These are phyloP conservation scores for Leptonema lineaticorne DNA, from an alignment of 1,140 invertebrate species.

Conservation along the genomic window DNA sequence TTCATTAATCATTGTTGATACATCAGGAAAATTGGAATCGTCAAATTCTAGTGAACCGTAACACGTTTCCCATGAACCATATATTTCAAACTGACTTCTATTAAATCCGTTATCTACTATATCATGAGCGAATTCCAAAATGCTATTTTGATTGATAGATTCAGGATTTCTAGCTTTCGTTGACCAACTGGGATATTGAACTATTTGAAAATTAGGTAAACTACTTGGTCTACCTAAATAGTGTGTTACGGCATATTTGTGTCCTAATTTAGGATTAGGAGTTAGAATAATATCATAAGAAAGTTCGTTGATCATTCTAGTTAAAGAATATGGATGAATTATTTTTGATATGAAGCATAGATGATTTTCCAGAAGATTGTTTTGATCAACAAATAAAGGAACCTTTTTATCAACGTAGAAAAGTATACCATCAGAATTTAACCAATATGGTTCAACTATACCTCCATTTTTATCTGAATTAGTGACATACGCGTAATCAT, in stretches of 20 bases:
- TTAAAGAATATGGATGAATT: conserved; percentile 56
- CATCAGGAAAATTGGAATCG: conserved; percentile 70
- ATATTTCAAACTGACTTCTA: conserved; percentile 84
- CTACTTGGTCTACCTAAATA: conserved; percentile 65
- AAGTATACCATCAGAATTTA: conserved; percentile 70
- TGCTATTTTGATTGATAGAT: conserved; percentile 65
- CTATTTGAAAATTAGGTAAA: conserved; percentile 71
- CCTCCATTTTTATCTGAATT: conserved; percentile 64
- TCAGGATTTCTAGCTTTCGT: conserved; percentile 83
- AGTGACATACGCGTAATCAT: conserved; percentile 61
- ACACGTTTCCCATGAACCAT: conserved; percentile 87
- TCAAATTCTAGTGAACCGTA: conserved; percentile 82
- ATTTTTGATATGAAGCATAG: conserved; percentile 65
- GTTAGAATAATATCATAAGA: conserved; percentile 65
- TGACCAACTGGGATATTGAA: conserved; percentile 84
- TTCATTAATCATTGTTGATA: conserved; percentile 57
- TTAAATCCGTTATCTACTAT: conserved; percentile 71
- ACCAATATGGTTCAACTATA: conserved; percentile 75
- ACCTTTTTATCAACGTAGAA: conserved; percentile 64
- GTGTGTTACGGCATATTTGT: conserved; percentile 62
- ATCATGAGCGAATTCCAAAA: conserved; percentile 70
- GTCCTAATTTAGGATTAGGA: conserved; percentile 63
- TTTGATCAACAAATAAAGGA: conserved; percentile 74
- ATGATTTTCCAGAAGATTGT: conserved; percentile 55
- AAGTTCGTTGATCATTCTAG: conserved; percentile 50